phyloP scores from a whole-genome alignment of 2,113 vertebrate species.

The Peromyscus californicus region DNA sequence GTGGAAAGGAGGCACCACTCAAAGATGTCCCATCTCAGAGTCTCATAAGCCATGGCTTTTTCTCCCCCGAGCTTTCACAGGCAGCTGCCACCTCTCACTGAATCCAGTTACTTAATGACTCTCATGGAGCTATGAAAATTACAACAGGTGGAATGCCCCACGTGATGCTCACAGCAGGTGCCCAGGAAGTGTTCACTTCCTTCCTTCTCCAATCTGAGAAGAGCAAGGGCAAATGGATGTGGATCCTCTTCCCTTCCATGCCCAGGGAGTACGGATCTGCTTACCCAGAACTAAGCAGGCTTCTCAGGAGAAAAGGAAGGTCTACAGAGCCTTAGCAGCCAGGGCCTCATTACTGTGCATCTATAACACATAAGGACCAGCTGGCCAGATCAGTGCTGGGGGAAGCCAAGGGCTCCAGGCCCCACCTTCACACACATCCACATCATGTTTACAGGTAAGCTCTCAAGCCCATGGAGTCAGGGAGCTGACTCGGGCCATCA shows the following conservation, averaged over 20 bases:
- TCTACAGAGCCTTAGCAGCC: background rate
- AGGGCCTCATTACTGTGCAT: constrained; percentile 17
- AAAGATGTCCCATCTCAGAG: background rate
- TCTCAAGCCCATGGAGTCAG: background rate
- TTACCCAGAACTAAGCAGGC: constrained; percentile 11
- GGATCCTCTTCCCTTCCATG: background rate
- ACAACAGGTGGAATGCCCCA: background rate
- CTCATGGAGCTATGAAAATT: background rate
- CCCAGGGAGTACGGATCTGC: background rate
- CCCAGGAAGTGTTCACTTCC: background rate
- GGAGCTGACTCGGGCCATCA: background rate
- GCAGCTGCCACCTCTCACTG: background rate
- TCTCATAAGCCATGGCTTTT: background rate
- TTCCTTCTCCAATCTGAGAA: background rate
- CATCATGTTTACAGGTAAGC: constrained; percentile 35
- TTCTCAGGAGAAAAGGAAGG: constrained; percentile 32
- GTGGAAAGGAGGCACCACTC: constrained; percentile 3
- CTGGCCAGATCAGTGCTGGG: background rate
- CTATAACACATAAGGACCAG: constrained; percentile 1
- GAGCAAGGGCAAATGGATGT: background rate
- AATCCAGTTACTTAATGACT: background rate
- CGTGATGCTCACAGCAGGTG: background rate
- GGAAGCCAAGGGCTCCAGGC: background rate
- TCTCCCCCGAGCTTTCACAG: background rate
- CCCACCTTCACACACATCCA: background rate